Evolutionary conservation across 2,888 invertebrate genomes (phyloP).

Genomic region (Saturnia japonica): DNA sequence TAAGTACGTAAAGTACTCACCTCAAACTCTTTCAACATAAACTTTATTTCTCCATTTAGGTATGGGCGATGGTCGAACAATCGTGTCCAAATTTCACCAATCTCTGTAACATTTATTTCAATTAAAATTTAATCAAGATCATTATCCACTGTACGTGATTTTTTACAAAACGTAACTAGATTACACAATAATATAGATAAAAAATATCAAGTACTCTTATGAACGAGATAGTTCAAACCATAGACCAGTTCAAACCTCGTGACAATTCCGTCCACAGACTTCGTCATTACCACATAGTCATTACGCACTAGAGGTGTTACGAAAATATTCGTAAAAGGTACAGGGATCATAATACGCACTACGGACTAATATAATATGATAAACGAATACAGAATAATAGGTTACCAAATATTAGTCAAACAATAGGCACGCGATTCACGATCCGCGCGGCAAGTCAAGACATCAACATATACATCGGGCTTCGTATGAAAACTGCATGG

Average conservation of each 20-base stretch:
- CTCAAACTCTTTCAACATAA: conserved; percentile 93
- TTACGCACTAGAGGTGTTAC: too few relatives aligned
- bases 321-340: too few relatives aligned
- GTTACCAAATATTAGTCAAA: too few relatives aligned
- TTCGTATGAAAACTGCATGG: too few relatives aligned
- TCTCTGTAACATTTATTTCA: conserved; percentile 79
- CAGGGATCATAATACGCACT: too few relatives aligned
- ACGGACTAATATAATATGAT: too few relatives aligned
- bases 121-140: background rate
- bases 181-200: conserved; percentile 20
- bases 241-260: conserved; percentile 71
- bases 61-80: conserved; percentile 94
- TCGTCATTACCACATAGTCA: conserved; percentile 55
- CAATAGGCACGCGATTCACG: too few relatives aligned
- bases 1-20: conserved; percentile 74
- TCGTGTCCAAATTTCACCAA: conserved; percentile 91
- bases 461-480: too few relatives aligned
- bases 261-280: too few relatives aligned
- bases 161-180: background rate
- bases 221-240: conserved; percentile 38
- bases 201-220: conserved; percentile 22
- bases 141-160: background rate
- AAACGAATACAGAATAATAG: too few relatives aligned
- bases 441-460: too few relatives aligned
- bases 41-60: conserved; percentile 92